Evolutionary conservation across 2,797 vertebrate genomes (phyloP).

Genomic region (Taenioides sp.): DNA sequence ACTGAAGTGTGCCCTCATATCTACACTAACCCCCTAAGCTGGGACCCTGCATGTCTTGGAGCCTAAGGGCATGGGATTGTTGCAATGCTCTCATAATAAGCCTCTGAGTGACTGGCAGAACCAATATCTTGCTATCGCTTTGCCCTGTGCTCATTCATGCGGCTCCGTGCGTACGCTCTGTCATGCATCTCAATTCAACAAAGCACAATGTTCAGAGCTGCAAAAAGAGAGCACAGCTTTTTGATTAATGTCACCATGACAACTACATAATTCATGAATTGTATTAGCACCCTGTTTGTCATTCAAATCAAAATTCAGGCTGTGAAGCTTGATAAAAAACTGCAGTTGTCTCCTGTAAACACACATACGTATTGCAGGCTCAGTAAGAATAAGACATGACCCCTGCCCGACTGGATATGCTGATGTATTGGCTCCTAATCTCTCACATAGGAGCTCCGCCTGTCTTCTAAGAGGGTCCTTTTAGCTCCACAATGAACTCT

Average conservation of each 20-base stretch:
- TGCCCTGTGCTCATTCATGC: slow-evolving; percentile 58
- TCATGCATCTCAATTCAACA: slow-evolving; percentile 79
- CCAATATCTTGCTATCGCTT: slow-evolving; percentile 68
- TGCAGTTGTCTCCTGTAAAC: slow-evolving; percentile 35
- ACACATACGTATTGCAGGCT: slow-evolving; percentile 10
- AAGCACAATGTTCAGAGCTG: slow-evolving; percentile 69
- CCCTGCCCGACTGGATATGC: slow-evolving; percentile 26
- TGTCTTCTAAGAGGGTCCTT: slow-evolving; percentile 42
- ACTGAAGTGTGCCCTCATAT: slow-evolving; percentile 11
- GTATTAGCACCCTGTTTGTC: slow-evolving; percentile 81
- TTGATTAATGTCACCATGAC: slow-evolving; percentile 83
- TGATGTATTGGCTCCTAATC: slow-evolving; percentile 46
- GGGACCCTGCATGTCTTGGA: slow-evolving; percentile 50
- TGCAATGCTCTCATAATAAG: slow-evolving; percentile 68
- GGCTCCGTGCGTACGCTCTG: slow-evolving; percentile 51
- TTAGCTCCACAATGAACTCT: slow-evolving; percentile 59
- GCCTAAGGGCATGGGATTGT: slow-evolving; percentile 65
- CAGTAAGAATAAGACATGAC: slow-evolving; percentile 17
- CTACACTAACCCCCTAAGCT: slow-evolving; percentile 25
- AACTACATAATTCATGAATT: slow-evolving; percentile 84
- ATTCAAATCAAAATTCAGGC: slow-evolving; percentile 77
- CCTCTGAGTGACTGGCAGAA: slow-evolving; percentile 72
- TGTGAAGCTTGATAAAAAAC: slow-evolving; percentile 33
- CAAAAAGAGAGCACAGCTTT: slow-evolving; percentile 62
- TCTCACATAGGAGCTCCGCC: slow-evolving; percentile 33